Evolutionary conservation across 1,140 invertebrate species (phyloP), one percentile per base, ranked within the genome.

Genomic region (Lethrus apterus): DNA sequence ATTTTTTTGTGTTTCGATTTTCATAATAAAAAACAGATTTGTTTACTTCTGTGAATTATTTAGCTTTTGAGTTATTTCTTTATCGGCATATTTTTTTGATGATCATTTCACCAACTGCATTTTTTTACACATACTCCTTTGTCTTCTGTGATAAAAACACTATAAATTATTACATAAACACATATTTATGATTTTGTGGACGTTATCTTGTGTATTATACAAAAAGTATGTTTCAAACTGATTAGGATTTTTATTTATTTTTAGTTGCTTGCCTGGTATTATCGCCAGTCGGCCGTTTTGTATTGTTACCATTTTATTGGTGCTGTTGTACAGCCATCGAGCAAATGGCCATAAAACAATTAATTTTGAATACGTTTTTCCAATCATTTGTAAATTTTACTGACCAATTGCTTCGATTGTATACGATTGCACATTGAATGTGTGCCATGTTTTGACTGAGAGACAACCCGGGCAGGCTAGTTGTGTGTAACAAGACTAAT

Each of bases 381-480:
- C 13, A 23, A 38, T 38, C 18, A 11, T 4, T 23, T 33, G 33
- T 40, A 9, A 34, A 23, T 29, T 48, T 40, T 13, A 40, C 35
- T 20, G 21, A 32, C 19, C 18, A 33, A 32, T 35, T 38, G 13
- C 29, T 45, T 36, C 48, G 47, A 51, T 52, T 57, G 38, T 40
- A 48, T 26, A 19, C 30, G 48, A 51, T 50, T 45, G 51, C 47
- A 46, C 36, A 51, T 23, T 51, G 57, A 55, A 53, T 61, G 63
- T 49, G 45, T 65, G 62, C 55, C 23, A 48, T 51, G 63, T 42
- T n/a, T 50, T 53, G 62, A 62, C 55, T 67, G 63, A 66, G 62
- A 63, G 63, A 61, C 65, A 67, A 66, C 62, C 57, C 61, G 65
- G 65, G 65, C 63, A 67, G 65, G 65, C 63, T 65, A 62, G 64